Evolutionary conservation across 2,888 invertebrate genomes (phyloP).

Genomic region (Pseudoips prasinana): DNA sequence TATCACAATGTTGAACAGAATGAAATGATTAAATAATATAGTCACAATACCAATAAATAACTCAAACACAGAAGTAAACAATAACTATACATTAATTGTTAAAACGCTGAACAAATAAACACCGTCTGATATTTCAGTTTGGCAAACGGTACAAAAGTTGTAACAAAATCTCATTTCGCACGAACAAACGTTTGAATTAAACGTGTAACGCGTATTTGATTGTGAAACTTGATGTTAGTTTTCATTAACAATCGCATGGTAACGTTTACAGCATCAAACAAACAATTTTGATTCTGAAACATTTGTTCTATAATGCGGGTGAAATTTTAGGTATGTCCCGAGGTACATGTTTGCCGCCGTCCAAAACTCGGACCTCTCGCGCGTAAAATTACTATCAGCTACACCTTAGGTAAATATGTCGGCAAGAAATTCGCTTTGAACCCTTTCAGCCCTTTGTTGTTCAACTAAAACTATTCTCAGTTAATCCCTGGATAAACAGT

Average conservation of each 20-base stretch:
- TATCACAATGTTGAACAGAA: too few relatives aligned
- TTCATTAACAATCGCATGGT: constrained; percentile 46
- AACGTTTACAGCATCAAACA: constrained; percentile 52
- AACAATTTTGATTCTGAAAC: constrained; percentile 58
- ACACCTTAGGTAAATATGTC: constrained; percentile 81
- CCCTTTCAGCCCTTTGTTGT: constrained; percentile 80
- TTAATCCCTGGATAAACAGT: constrained; percentile 81
- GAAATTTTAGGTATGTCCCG: constrained; percentile 62
- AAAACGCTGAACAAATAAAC: constrained; percentile 24
- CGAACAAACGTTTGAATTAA: constrained; percentile 35
- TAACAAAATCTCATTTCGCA: constrained; percentile 37
- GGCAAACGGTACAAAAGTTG: constrained; percentile 33
- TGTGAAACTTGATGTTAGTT: constrained; percentile 41
- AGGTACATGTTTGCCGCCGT: constrained; percentile 51
- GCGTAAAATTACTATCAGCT: constrained; percentile 81
- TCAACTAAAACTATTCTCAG: constrained; percentile 81
- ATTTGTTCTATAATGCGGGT: constrained; percentile 48
- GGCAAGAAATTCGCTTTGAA: constrained; percentile 82
- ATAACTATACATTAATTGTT: constrained; percentile 36
- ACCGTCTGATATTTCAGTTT: constrained; percentile 29
- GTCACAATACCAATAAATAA: too few relatives aligned
- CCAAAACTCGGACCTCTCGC: constrained; percentile 72
- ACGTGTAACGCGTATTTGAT: constrained; percentile 39
- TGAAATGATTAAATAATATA: too few relatives aligned
- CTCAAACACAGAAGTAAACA: constrained; percentile 32